A percentile compares a stretch with the other conserved stretches of the same genome.
These are phyloP conservation scores for Portevinia maculata DNA, from an alignment of 2,888 invertebrate genomes.

Conservation along the genomic window DNA sequence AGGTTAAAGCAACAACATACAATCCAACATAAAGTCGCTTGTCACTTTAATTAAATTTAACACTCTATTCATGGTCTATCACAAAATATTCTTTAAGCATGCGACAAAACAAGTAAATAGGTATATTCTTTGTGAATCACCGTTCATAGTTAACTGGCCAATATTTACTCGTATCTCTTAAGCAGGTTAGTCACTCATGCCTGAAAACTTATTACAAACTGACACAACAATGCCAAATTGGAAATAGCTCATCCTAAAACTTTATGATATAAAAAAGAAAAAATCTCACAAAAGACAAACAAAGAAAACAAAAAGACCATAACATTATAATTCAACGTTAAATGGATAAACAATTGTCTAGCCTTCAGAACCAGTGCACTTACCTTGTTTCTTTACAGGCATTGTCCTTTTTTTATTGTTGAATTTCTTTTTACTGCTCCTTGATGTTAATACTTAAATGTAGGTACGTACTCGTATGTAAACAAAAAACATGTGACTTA, in stretches of 20 bases:
- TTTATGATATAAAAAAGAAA: slow-evolving; percentile 6
- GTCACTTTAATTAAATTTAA: slow-evolving; percentile 11
- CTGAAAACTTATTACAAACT: slow-evolving; percentile 5
- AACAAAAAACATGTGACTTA: slow-evolving; percentile 63
- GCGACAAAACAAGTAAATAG: slow-evolving; percentile 15
- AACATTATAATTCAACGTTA: slow-evolving; percentile 43
- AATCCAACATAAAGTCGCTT: background rate
- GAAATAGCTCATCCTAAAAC: slow-evolving; percentile 5
- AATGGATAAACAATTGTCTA: slow-evolving; percentile 68
- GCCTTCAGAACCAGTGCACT: slow-evolving; percentile 55
- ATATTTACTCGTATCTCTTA: slow-evolving; percentile 1
- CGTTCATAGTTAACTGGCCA: slow-evolving; percentile 17
- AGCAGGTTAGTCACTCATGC: slow-evolving; percentile 29
- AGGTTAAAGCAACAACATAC: background rate
- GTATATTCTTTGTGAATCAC: background rate
- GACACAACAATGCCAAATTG: slow-evolving; percentile 2
- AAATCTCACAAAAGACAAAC: too few relatives aligned
- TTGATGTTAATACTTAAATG: slow-evolving; percentile 39
- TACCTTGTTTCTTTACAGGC: slow-evolving; percentile 77
- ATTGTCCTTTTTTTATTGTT: slow-evolving; percentile 81
- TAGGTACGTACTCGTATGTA: slow-evolving; percentile 45
- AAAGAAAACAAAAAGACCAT: slow-evolving; percentile 3
- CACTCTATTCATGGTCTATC: background rate
- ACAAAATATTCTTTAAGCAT: slow-evolving; percentile 7
- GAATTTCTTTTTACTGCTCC: slow-evolving; percentile 24